Conservation (phyloP, 2,888 invertebrate species). For the Galerucella calmariensis region DNA sequence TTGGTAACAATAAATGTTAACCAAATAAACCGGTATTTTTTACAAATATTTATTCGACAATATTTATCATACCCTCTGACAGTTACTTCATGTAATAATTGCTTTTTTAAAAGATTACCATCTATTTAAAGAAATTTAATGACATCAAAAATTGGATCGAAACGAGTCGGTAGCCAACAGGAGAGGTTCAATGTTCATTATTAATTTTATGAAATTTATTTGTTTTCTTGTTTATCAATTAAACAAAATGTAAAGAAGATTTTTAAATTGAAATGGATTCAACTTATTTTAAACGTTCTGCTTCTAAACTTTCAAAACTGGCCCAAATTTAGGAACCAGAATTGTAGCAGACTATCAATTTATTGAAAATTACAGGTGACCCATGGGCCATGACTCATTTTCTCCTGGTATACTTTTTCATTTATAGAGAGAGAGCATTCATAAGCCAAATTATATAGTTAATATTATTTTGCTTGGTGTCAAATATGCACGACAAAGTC, state of each 20-base stretch:
- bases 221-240: conserved; percentile 4
- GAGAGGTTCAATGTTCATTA: background rate
- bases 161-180: background rate
- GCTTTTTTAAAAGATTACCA: background rate
- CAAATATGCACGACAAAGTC: too few relatives aligned
- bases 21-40: background rate
- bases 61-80: background rate
- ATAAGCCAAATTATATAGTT: too few relatives aligned
- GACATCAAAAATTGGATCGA: conserved; percentile 2
- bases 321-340: too few relatives aligned
- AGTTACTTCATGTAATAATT: conserved; percentile 2
- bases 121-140: background rate
- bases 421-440: too few relatives aligned
- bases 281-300: background rate
- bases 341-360: too few relatives aligned
- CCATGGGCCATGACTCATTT: too few relatives aligned
- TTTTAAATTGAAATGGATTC: background rate
- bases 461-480: too few relatives aligned
- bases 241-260: background rate
- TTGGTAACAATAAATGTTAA: conserved; percentile 4
- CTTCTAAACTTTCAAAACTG: too few relatives aligned
- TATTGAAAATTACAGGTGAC: too few relatives aligned
- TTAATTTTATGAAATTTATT: background rate
- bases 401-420: too few relatives aligned
- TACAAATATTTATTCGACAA: background rate